Base-by-base conservation (phyloP, 37 sponge, comb jelly and placozoan species). In the Hormiphora californensis region DNA sequence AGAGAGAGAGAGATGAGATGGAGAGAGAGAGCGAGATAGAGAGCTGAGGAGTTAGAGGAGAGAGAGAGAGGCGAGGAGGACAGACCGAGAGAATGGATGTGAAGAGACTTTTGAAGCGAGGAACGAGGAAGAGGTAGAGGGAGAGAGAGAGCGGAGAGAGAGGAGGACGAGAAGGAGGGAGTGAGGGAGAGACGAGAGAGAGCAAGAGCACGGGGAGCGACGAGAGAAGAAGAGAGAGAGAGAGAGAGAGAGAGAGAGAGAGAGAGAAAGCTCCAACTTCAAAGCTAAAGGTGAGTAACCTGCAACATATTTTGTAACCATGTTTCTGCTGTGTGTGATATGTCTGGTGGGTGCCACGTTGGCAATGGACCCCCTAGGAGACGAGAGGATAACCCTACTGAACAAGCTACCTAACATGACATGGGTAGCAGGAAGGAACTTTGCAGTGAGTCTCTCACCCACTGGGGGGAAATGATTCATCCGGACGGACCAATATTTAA, bases 381-480 rank as follows among this genome's bases (percentile, higher is more conserved):
- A 73, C 2, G 81, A 41, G 44, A 73, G 40, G 81, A 40, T 73
- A n/a, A 28, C 40, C 2, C 44, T 22, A n/a, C 41, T 73, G 28
- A 73, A 73, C 81, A 73, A 33, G 2, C 32, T n/a, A 40, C 81
- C 81, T 21, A 73, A 73, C 81, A 73, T 73, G 81, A 73, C 81
- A 5, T 73, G 81, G 81, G 38, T 36, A 22, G 81, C 81, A 1
- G 81, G 81, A 2, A 73, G 44, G 43, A 73, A 73, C 81, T 73
- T 73, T n/a, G 81, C 81, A 19, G 81, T 73, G 35, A 39, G 81
- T 73, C 8, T n/a, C n/a, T n/a, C n/a, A n/a, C n/a, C n/a, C n/a
- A n/a, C n/a, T n/a, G n/a, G n/a, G n/a, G n/a, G n/a, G n/a, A n/a
- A n/a, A n/a, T n/a, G n/a, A n/a, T n/a, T n/a, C n/a, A n/a, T n/a